Evolutionary conservation across 1,140 invertebrate species (phyloP), one percentile per base, ranked within the genome.

Genomic region (Heterodera carotae): DNA sequence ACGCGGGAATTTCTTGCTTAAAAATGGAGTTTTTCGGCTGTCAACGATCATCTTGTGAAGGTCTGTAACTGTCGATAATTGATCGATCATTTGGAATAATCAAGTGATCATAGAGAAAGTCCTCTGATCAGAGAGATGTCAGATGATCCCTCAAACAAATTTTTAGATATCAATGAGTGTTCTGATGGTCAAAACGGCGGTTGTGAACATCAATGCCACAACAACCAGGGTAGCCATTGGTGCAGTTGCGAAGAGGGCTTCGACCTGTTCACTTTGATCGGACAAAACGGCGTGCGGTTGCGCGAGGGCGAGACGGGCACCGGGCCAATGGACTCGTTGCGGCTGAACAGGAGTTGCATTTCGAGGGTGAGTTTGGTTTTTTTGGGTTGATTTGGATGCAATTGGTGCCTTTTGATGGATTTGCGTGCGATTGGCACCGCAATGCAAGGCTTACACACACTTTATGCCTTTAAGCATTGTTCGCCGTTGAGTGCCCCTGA

Each of bases 1-100:
- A 93, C 6, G 92, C 53, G 15, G 72, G 91, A 3, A 93, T 93
- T 6, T 94, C 94, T 3, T 97, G 95, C 84, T 88, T 96, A 72
- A 93, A 94, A 87, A 86, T 97, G 53, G 95, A 97, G 90, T 90
- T 96, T 25, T 94, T 96, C 92, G 95, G 94, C 8, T 97, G 94
- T 88, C 93, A 93, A 0, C 90, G 94, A 79, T 90, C 95, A 79
- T 94, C 95, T 84, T 97, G 95, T 87, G 90, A 91, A 12, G 88
- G 87, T 88, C 72, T 59, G 75, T 71, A 5, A 71, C 39, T 12
- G n/a, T n/a, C n/a, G n/a, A 72, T 33, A 53, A 62, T 5, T 74
- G 27, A 70, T n/a, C n/a, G n/a, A n/a, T n/a, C n/a, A n/a, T n/a
- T n/a, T n/a, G n/a, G n/a, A 60, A 29, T 27, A 7, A 34, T 8